Conservation (phyloP, 2,888 invertebrate genomes). For the Anthophora plumipes region DNA sequence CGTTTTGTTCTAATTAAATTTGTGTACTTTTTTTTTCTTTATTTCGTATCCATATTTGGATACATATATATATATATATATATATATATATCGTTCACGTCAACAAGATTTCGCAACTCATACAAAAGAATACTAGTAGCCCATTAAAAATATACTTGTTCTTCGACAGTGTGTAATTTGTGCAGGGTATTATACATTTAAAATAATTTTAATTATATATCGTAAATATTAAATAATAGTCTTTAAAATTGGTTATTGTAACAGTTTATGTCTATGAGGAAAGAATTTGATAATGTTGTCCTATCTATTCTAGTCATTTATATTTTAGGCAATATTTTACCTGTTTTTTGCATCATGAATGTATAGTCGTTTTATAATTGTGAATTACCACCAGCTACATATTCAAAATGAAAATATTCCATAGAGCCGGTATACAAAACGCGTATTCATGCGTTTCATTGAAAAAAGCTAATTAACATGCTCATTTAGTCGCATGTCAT, state of each 20-base stretch:
- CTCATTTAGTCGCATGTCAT: conserved; percentile 35
- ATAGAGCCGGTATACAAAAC: conserved; percentile 68
- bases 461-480: conserved; percentile 60
- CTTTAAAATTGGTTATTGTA: conserved; percentile 78
- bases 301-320: conserved; percentile 82
- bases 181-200: conserved; percentile 69
- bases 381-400: conserved; percentile 75
- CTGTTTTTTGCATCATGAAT: conserved; percentile 66
- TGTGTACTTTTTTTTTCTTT: background rate
- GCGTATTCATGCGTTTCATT: conserved; percentile 47
- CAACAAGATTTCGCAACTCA: conserved; percentile 31
- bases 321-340: conserved; percentile 73
- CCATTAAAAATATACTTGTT: conserved; percentile 55
- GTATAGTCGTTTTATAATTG: conserved; percentile 73
- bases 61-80: too few relatives aligned
- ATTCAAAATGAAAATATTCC: conserved; percentile 67
- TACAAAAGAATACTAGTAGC: conserved; percentile 44
- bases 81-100: background rate
- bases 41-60: background rate
- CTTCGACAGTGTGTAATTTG: conserved; percentile 56
- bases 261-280: conserved; percentile 78
- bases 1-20: conserved; percentile 29
- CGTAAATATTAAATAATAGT: conserved; percentile 77
- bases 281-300: conserved; percentile 82
- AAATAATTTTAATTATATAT: conserved; percentile 66